Percentiles rank a stretch among this genome's conserved stretches.
Conservation (phyloP, 2,113 vertebrate genomes). For the Bungarus multicinctus region DNA sequence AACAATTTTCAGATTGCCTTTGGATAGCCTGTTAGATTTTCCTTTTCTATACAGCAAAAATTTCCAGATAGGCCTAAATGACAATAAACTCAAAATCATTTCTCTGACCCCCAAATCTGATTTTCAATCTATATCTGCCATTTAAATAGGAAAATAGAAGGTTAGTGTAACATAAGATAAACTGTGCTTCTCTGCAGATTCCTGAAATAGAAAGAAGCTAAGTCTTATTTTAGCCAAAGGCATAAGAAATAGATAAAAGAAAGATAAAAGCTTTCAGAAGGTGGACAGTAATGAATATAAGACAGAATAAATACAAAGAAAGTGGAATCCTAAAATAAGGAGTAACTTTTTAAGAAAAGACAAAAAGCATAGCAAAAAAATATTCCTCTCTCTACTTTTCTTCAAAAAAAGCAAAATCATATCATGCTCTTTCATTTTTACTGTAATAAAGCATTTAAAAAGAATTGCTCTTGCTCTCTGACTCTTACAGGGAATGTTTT, state of each 20-base stretch:
- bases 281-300: slow-evolving; percentile 62
- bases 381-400: slow-evolving; percentile 14
- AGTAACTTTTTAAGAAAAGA: slow-evolving; percentile 46
- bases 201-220: slow-evolving; percentile 53
- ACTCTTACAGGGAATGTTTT: slow-evolving; percentile 67
- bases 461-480: slow-evolving; percentile 52
- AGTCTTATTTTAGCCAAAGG: slow-evolving; percentile 61
- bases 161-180: slow-evolving; percentile 59
- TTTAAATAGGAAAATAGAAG: slow-evolving; percentile 68
- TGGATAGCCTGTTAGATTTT: neutral
- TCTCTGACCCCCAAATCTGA: slow-evolving; percentile 66
- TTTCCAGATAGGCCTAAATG: slow-evolving; percentile 30
- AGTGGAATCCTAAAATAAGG: slow-evolving; percentile 28
- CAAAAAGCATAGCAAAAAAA: neutral
- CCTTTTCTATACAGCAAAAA: slow-evolving; percentile 4
- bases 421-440: slow-evolving; percentile 50
- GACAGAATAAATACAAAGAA: slow-evolving; percentile 17
- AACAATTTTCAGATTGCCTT: slow-evolving; percentile 20
- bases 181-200: slow-evolving; percentile 47
- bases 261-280: slow-evolving; percentile 63
- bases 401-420: slow-evolving; percentile 39
- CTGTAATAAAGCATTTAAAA: slow-evolving; percentile 49
- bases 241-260: slow-evolving; percentile 69
- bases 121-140: slow-evolving; percentile 66
- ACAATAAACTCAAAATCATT: slow-evolving; percentile 37